Evolutionary conservation across 2,888 invertebrate genomes (phyloP).

Genomic region (Chrysina gloriosa): DNA sequence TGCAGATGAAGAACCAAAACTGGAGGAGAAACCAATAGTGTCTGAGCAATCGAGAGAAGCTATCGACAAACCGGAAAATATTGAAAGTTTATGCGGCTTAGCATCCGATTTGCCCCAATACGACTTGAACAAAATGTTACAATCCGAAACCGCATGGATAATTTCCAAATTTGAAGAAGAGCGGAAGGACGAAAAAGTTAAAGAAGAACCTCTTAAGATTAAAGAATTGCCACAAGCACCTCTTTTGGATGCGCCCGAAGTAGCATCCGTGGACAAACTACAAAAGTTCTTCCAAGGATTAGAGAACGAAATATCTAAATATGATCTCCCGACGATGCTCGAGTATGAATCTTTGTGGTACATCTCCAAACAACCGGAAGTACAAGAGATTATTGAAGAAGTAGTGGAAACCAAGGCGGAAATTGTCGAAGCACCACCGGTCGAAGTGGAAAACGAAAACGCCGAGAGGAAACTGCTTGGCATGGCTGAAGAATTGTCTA

Average conservation of each 20-base stretch:
- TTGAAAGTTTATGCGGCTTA: slow-evolving; percentile 18
- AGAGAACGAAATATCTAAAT: slow-evolving; percentile 47
- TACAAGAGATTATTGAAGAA: neutral
- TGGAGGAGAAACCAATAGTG: neutral
- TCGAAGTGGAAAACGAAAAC: neutral
- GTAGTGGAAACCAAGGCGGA: too few relatives aligned
- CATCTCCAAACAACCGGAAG: slow-evolving; percentile 4
- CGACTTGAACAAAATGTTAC: slow-evolving; percentile 4
- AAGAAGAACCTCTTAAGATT: neutral
- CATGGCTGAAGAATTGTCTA: neutral
- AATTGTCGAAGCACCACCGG: neutral
- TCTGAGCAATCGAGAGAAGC: too few relatives aligned
- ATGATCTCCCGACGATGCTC: slow-evolving; percentile 47
- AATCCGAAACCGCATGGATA: slow-evolving; percentile 31
- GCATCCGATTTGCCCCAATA: slow-evolving; percentile 25
- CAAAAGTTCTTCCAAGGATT: slow-evolving; percentile 17
- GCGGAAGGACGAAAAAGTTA: neutral
- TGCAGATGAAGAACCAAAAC: neutral
- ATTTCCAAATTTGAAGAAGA: neutral
- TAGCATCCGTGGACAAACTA: neutral
- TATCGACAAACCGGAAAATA: neutral
- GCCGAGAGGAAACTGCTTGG: slow-evolving; percentile 4
- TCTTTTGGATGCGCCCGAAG: neutral
- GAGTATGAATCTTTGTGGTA: slow-evolving; percentile 51
- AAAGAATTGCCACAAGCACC: neutral